Conservation (phyloP, 2,113 vertebrate species). For the Zootoca vivipara region DNA sequence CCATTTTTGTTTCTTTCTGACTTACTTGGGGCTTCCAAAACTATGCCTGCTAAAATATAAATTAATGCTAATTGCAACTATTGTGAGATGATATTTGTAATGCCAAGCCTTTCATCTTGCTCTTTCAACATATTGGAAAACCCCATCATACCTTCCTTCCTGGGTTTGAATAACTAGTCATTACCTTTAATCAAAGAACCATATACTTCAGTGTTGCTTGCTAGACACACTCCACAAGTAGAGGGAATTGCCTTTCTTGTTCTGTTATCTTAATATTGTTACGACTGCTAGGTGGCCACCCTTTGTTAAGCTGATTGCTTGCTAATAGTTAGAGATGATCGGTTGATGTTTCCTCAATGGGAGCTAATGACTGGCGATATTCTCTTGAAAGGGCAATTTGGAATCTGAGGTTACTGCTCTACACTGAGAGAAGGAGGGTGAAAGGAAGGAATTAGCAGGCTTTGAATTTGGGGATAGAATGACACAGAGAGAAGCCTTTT, state of each 20-base stretch:
- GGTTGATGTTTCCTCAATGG: conserved; percentile 6
- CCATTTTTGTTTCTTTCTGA: not conserved
- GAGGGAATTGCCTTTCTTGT: conserved; percentile 6
- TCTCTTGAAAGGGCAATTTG: conserved; percentile 1
- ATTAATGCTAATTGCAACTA: conserved; percentile 3
- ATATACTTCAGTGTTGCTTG: not conserved
- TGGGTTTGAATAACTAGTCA: not conserved
- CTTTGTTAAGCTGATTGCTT: conserved; percentile 9
- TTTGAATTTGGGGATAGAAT: not conserved
- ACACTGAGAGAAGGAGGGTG: not conserved
- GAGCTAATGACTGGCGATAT: conserved; percentile 13
- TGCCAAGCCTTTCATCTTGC: not conserved
- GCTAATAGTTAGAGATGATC: conserved; percentile 17
- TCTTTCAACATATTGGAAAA: not conserved
- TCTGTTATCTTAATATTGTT: conserved; percentile 29
- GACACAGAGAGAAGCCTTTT: conserved; percentile 5
- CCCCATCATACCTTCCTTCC: not conserved
- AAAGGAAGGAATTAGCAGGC: not conserved
- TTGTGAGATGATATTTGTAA: not conserved
- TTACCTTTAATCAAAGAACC: conserved; percentile 13
- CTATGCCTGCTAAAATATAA: not conserved
- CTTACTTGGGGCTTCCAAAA: not conserved
- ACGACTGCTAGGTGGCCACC: conserved; percentile 4
- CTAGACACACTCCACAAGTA: not conserved
- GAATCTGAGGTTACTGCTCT: not conserved